A percentile compares a stretch with the other conserved stretches of the same genome.
phyloP scores from a whole-genome alignment of 2,888 invertebrate genomes.

The Ophion ventricosus region DNA sequence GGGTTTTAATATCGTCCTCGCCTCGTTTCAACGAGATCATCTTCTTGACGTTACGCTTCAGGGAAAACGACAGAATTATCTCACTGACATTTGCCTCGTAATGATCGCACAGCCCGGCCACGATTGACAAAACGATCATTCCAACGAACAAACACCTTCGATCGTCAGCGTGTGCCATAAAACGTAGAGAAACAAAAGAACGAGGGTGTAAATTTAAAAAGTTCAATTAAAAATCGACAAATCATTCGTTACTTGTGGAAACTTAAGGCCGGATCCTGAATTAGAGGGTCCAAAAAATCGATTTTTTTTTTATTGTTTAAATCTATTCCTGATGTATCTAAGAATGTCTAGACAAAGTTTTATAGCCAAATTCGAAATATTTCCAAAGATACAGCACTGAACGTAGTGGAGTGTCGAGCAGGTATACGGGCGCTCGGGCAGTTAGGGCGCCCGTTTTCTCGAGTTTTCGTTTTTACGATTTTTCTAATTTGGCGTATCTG shows the following conservation, averaged over 20 bases:
- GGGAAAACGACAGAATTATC: conserved; percentile 86
- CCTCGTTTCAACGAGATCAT: conserved; percentile 84
- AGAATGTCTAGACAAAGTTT: too few relatives aligned
- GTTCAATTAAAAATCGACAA: neutral
- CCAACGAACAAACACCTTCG: conserved; percentile 83
- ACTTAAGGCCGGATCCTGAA: too few relatives aligned
- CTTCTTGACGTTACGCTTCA: conserved; percentile 85
- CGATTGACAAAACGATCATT: conserved; percentile 81
- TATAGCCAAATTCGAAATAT: too few relatives aligned
- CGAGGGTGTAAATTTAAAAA: neutral
- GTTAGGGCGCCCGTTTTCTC: too few relatives aligned
- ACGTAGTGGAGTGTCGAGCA: too few relatives aligned
- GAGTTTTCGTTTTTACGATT: too few relatives aligned
- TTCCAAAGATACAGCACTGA: too few relatives aligned
- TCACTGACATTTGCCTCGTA: conserved; percentile 77
- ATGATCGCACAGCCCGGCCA: conserved; percentile 82
- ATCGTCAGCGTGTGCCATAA: neutral
- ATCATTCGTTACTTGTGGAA: neutral
- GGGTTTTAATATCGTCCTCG: conserved; percentile 86
- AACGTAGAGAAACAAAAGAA: neutral
- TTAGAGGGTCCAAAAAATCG: too few relatives aligned
- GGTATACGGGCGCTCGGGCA: too few relatives aligned
- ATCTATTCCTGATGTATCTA: too few relatives aligned
- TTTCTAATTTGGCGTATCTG: too few relatives aligned
- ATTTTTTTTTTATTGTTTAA: too few relatives aligned